Evolutionary conservation across 2,797 vertebrate genomes (phyloP).

Genomic region (Potorous gilbertii): DNA sequence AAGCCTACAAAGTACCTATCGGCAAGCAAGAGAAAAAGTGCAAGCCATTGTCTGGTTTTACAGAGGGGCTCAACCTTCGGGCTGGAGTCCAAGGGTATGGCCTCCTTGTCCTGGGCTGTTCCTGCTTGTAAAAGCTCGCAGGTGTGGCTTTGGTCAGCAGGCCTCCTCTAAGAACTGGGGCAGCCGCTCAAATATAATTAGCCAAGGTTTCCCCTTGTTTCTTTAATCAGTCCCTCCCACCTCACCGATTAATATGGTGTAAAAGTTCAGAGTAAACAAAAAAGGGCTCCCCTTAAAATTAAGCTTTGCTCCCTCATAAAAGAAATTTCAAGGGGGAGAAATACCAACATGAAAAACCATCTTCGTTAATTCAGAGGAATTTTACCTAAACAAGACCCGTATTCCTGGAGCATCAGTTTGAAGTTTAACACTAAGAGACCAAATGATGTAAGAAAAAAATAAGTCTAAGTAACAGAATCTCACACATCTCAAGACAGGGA

Average conservation of each 20-base stretch:
- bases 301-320: neutral
- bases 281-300: conserved; percentile 60
- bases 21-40: rapidly evolving
- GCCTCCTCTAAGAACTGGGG: conserved; percentile 48
- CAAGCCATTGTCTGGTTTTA: rapidly evolving
- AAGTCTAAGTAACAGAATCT: neutral
- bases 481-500: neutral
- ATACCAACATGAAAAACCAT: neutral
- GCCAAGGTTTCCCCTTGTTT: conserved; percentile 40
- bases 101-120: rapidly evolving
- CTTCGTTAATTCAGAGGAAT: conserved; percentile 44
- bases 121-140: conserved; percentile 76
- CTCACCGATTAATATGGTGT: conserved; percentile 57
- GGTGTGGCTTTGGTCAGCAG: conserved; percentile 86
- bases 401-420: conserved; percentile 23
- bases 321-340: conserved; percentile 19
- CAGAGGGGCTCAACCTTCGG: neutral
- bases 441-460: conserved; percentile 53
- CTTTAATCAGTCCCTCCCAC: conserved; percentile 77
- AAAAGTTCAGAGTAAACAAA: conserved; percentile 64
- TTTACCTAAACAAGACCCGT: conserved; percentile 47
- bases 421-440: conserved; percentile 28
- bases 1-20: rapidly evolving
- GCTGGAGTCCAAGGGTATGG: conserved; percentile 44
- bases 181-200: conserved; percentile 54